Evolutionary conservation across 2,113 vertebrate species (phyloP).

Genomic region (Synodontis membranacea): DNA sequence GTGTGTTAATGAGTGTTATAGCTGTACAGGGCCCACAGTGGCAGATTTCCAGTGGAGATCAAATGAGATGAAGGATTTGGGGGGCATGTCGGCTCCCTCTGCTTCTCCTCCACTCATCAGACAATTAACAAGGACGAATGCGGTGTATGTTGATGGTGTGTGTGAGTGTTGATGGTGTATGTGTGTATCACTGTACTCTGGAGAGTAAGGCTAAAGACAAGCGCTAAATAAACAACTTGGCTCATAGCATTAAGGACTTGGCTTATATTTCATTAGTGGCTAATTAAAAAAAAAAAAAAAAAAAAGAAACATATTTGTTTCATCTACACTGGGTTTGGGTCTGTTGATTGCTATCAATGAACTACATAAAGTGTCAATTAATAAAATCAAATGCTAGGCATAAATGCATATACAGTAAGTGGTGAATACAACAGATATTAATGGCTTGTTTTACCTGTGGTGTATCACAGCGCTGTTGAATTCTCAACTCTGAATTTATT

Average conservation of each 20-base stretch:
- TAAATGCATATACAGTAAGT: neutral
- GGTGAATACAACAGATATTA: neutral
- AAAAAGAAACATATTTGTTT: neutral
- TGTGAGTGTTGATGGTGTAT: conserved; percentile 24
- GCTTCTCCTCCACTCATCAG: conserved; percentile 20
- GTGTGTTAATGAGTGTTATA: conserved; percentile 9
- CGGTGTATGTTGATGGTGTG: conserved; percentile 1
- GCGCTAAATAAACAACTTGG: neutral
- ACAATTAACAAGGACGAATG: conserved; percentile 20
- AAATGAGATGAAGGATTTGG: conserved; percentile 39
- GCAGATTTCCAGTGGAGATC: conserved; percentile 33
- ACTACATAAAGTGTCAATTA: neutral
- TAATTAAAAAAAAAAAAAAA: neutral
- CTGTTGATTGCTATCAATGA: neutral
- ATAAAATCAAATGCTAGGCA: neutral
- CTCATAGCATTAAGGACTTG: neutral
- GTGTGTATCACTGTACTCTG: conserved; percentile 8
- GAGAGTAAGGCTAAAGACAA: conserved; percentile 11
- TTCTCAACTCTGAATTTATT: neutral
- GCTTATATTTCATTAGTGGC: neutral
- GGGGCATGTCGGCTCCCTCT: conserved; percentile 11
- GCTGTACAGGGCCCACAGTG: conserved; percentile 16
- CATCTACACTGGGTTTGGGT: neutral
- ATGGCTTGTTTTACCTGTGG: neutral
- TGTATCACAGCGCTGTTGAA: neutral